phyloP scores from a whole-genome alignment of 2,797 vertebrate species.

The Phaenicophaeus curvirostris region DNA sequence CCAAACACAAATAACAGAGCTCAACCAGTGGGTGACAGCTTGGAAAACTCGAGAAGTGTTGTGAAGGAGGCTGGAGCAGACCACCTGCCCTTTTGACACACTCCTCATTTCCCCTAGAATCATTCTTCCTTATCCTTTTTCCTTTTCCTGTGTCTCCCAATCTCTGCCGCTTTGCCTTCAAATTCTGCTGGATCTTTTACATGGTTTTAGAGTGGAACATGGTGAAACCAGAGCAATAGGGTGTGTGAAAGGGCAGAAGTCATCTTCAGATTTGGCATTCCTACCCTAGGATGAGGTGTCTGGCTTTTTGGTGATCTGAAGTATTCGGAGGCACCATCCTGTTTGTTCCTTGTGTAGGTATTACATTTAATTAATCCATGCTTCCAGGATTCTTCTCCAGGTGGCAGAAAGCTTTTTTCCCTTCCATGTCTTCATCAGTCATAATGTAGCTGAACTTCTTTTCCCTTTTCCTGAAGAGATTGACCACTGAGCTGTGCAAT shows the following conservation, averaged over 20 bases:
- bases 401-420: not conserved
- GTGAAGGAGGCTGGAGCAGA: not conserved
- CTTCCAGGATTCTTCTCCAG: not conserved
- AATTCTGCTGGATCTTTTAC: not conserved
- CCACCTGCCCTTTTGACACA: not conserved
- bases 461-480: not conserved
- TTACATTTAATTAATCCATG: not conserved
- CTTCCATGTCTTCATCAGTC: not conserved
- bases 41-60: not conserved
- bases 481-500: not conserved
- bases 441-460: not conserved
- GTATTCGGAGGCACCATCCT: not conserved
- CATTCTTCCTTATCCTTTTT: not conserved
- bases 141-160: not conserved
- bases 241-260: not conserved
- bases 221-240: accelerated
- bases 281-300: not conserved
- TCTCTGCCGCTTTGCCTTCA: not conserved
- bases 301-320: not conserved
- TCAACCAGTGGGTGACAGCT: not conserved
- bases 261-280: not conserved
- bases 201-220: accelerated
- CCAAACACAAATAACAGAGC: slow-evolving; percentile 7
- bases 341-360: not conserved
- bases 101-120: not conserved